phyloP scores from a whole-genome alignment of 2,888 invertebrate species.

The Eutolmus rufibarbis region DNA sequence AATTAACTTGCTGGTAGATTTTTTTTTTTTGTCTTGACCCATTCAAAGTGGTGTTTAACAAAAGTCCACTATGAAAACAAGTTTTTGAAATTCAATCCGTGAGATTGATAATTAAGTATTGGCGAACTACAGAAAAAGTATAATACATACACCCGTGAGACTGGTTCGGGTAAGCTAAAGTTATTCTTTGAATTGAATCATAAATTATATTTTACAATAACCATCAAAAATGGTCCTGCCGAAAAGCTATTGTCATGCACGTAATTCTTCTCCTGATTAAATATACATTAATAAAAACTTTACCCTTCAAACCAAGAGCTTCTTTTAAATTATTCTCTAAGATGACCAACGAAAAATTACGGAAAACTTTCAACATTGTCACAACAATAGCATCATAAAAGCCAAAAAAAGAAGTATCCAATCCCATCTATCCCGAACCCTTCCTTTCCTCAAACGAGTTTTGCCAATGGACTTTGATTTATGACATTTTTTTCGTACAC shows the following conservation, averaged over 20 bases:
- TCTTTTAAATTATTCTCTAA: not conserved
- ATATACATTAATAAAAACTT: not conserved
- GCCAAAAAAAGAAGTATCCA: not conserved
- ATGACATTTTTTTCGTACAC: not conserved
- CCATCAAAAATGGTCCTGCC: not conserved
- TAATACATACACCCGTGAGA: no score
- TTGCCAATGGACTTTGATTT: slow-evolving; percentile 1
- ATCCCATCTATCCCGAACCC: not conserved
- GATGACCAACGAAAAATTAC: not conserved
- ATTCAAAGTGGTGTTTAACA: no score
- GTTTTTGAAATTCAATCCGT: no score
- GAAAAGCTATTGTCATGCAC: not conserved
- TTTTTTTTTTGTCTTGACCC: no score
- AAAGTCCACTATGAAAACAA: no score
- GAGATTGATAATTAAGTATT: no score
- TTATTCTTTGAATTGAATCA: not conserved
- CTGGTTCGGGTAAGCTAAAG: no score
- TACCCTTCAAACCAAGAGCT: not conserved
- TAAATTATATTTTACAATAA: not conserved
- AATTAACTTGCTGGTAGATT: no score
- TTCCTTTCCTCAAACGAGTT: not conserved
- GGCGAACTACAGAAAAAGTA: no score
- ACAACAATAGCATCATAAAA: not conserved
- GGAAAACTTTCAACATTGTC: not conserved
- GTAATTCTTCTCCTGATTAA: not conserved